These are phyloP conservation scores for Python bivittatus DNA, from an alignment of 2,113 vertebrate genomes.

Conservation along the genomic window DNA sequence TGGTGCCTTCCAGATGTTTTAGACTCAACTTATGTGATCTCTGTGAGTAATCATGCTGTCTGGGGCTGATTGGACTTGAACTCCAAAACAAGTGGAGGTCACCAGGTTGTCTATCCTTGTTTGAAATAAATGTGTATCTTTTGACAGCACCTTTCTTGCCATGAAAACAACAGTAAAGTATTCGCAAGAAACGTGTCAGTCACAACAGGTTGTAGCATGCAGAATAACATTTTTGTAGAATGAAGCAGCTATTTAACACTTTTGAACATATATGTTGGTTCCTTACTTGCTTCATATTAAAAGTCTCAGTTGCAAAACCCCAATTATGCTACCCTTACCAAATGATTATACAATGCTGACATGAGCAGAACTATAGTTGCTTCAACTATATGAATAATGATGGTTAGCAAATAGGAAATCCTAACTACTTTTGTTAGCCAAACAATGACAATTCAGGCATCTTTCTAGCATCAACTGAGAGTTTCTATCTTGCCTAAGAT, in stretches of 20 bases:
- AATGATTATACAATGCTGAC: no score
- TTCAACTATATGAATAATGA: no score
- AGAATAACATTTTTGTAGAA: background rate
- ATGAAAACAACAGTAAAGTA: background rate
- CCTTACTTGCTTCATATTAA: background rate
- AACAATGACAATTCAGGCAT: no score
- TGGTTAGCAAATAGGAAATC: no score
- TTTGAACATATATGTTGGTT: background rate
- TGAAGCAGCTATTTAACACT: background rate
- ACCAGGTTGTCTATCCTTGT: background rate
- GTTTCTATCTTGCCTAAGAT: no score
- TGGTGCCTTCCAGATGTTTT: background rate
- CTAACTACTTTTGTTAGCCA: no score
- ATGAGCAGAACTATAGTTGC: no score
- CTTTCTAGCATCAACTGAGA: no score
- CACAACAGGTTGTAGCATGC: background rate
- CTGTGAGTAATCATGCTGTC: background rate
- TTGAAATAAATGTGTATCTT: background rate
- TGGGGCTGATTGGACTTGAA: background rate
- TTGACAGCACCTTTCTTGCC: slow-evolving; percentile 1
- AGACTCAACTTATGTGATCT: background rate
- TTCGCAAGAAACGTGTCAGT: background rate
- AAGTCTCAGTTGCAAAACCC: background rate
- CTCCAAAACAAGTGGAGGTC: background rate
- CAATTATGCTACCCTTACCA: background rate